Conservation (phyloP, 2,888 invertebrate species). For the Brachyptera putata region DNA sequence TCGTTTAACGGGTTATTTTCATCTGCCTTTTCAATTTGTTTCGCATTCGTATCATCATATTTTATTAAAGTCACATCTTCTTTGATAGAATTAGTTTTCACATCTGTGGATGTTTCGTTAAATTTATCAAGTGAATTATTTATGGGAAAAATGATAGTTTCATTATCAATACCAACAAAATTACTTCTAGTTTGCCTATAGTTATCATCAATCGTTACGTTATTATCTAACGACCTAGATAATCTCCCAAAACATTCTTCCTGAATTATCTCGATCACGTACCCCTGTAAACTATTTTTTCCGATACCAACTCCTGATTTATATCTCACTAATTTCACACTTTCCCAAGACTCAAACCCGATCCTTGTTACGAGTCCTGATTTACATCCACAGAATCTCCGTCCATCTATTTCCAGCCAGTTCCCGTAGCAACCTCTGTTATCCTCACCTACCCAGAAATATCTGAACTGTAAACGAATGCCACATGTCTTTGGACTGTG, state of each 20-base stretch:
- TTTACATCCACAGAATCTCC: slow-evolving; percentile 55
- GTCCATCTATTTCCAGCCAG: slow-evolving; percentile 54
- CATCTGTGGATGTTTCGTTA: no score
- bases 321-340: slow-evolving; percentile 46
- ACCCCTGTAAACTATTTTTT: slow-evolving; percentile 47
- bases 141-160: background rate
- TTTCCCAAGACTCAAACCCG: slow-evolving; percentile 39
- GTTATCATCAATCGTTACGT: slow-evolving; percentile 2
- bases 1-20: background rate
- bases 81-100: background rate
- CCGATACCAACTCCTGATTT: slow-evolving; percentile 44
- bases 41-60: background rate
- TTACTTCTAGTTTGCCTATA: background rate
- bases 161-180: no score
- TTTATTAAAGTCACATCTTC: background rate
- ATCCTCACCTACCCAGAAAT: slow-evolving; percentile 50
- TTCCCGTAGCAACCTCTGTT: slow-evolving; percentile 48
- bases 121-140: background rate
- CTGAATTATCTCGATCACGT: slow-evolving; percentile 53
- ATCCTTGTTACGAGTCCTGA: slow-evolving; percentile 45
- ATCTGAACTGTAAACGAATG: slow-evolving; percentile 52
- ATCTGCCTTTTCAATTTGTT: background rate
- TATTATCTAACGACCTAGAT: background rate
- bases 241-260: slow-evolving; percentile 46
- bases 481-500: slow-evolving; percentile 49